Base-by-base conservation (phyloP, 2,113 vertebrate genomes). In the Trinectes maculatus region DNA sequence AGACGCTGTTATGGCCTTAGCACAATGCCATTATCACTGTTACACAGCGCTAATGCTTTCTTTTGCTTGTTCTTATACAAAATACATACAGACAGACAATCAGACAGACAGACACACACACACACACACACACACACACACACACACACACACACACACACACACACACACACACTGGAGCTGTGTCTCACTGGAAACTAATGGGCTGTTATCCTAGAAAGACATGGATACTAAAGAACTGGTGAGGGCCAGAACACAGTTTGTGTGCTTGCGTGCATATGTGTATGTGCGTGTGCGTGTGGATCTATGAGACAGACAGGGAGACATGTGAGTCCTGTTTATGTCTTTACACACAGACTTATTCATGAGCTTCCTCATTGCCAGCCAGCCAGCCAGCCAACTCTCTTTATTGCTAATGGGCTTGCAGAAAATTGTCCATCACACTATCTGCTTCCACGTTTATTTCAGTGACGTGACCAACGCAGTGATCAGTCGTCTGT, bases 131-230 rank as follows among this genome's bases (percentile, higher is more conserved):
- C 67, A 29, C 47, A 34, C 39, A 60, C 40, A 62, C 55, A 56
- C 52, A 51, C 52, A 62, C 59, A 37, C 57, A 36, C 21, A 55
- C 44, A 42, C 34, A 29, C 26, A 33, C 19, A 22, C 34, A 55
- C 42, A 74, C 53, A 61, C 54, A 16, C 42, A 24, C 11, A 70
- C 24, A 74, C 62, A 62, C 69, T 48, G 44, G 65, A 82, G 63
- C 76, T 63, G 48, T 49, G 70, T 74, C 71, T 78, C 71, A 80
- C 59, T 40, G 46, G 64, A 82, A 86, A 67, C 77, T 81, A 85
- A 84, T 81, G 67, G 65, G 29, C 77, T 83, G 81, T 87, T 52
- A 76, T 88, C 67, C 69, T 74, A 54, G 74, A 84, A 77, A 85
- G 67, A 79, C 80, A 79, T 31, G 31, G 74, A 82, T 85, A 83